Evolutionary conservation across 2,888 invertebrate species (phyloP).

Genomic region (Tolmerus cingulatus): DNA sequence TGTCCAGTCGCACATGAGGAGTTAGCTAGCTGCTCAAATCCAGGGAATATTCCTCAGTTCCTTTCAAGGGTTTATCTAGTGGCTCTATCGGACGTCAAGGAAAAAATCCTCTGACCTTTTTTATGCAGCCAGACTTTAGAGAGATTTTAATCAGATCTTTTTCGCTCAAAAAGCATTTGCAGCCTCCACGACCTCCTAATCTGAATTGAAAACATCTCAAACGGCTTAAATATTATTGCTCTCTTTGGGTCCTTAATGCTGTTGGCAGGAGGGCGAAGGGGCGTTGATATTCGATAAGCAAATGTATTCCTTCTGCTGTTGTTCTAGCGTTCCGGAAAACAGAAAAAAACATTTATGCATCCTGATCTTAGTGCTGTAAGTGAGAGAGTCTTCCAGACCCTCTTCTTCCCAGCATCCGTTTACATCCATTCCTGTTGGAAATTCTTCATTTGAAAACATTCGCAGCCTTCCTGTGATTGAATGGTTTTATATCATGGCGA

Average conservation of each 20-base stretch:
- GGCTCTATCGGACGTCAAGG: conserved; percentile 4
- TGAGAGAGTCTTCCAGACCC: background rate
- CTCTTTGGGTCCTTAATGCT: background rate
- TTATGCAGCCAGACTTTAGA: conserved; percentile 3
- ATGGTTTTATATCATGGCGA: background rate
- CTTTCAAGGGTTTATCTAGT: background rate
- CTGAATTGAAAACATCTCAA: background rate
- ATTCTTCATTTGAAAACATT: background rate
- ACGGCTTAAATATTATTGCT: background rate
- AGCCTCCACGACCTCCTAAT: background rate
- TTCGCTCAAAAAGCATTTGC: background rate
- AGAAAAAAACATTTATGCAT: background rate
- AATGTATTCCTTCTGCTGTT: background rate
- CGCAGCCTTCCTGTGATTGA: background rate
- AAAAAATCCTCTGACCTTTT: background rate
- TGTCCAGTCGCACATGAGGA: background rate
- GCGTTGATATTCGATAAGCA: background rate
- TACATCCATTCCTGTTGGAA: background rate
- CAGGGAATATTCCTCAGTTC: conserved; percentile 6
- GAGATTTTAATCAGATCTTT: conserved; percentile 30
- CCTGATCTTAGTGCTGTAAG: background rate
- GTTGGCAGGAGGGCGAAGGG: background rate
- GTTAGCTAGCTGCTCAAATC: conserved; percentile 7
- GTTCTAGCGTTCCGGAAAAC: background rate
- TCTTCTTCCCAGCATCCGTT: background rate